Evolutionary conservation across 2,797 vertebrate species (phyloP), one percentile per base, ranked within the genome.

Genomic region (Anabas testudineus): DNA sequence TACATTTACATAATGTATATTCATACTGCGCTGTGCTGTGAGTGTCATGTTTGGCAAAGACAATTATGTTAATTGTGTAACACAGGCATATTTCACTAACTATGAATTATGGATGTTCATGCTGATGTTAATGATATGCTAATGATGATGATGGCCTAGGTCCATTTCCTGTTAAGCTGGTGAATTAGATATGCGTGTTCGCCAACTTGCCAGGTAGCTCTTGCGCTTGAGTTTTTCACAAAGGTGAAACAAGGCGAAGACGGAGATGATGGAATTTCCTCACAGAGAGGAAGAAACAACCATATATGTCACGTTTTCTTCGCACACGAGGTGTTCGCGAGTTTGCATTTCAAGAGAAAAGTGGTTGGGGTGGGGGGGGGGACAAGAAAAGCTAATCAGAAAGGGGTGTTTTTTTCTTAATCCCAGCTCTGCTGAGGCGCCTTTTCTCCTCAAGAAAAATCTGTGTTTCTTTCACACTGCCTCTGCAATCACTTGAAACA

Each of bases 401-500:
- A 83, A 83, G 52, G 54, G 58, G 30, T 68, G 37, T 78, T 67
- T 74, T 77, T 67, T 57, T 68, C 64, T 81, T 88, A 87, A 91
- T 89, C 88, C 85, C 75, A 57, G 79, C 84, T 87, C 82, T 89
- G 89, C 88, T 88, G 87, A 90, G 82, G 74, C 62, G 74, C 68
- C 67, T 89, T 89, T 89, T 88, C 76, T 88, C 80, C 86, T 82
- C 61, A 65, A 76, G 76, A 81, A 86, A 76, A 83, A 83, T 81
- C 74, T 72, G 75, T 84, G 75, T 85, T 90, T 86, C 67, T 79
- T 77, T 82, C 74, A 75, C 74, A 60, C 75, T 83, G 84, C 78
- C 79, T 75, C 80, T 84, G 90, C 89, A 89, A 90, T 88, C 85
- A 90, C 83, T 88, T 89, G 84, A 87, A 91, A 91, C 78, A 75